A percentile compares a stretch with the other conserved stretches of the same genome.
Conservation (phyloP, 2,797 vertebrate genomes). For the Sebastes dallii region DNA sequence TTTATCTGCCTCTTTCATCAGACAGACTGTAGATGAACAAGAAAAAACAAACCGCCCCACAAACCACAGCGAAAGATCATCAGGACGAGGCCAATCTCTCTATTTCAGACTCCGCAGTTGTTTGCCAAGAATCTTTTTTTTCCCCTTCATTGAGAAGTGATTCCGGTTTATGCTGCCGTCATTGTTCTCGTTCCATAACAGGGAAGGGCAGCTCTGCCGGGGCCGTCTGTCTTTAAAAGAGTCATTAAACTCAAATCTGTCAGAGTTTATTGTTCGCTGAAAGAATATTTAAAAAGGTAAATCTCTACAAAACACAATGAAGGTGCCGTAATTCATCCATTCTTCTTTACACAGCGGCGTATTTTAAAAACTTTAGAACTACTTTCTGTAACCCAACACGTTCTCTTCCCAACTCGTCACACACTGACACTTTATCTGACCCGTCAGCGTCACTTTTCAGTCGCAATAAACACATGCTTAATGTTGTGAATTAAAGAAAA, state of each 20-base stretch:
- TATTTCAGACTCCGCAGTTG: not conserved
- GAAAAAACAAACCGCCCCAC: not conserved
- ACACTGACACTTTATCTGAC: too few relatives aligned
- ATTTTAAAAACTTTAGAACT: not conserved
- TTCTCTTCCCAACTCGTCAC: too few relatives aligned
- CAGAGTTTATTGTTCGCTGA: not conserved
- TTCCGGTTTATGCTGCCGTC: constrained; percentile 36
- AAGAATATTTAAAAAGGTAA: not conserved
- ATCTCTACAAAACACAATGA: too few relatives aligned
- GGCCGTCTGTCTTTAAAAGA: not conserved
- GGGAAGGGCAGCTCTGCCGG: not conserved
- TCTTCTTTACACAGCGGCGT: fast-evolving
- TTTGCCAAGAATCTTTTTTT: constrained; percentile 11
- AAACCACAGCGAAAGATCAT: not conserved
- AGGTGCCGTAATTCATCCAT: not conserved
- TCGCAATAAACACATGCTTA: too few relatives aligned
- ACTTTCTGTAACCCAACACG: not conserved
- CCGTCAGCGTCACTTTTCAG: too few relatives aligned
- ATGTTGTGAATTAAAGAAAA: too few relatives aligned
- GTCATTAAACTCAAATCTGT: not conserved
- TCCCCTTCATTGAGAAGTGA: constrained; percentile 20
- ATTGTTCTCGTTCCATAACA: constrained; percentile 45
- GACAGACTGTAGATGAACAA: not conserved
- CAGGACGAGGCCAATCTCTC: not conserved
- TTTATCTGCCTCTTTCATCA: not conserved